Conservation (phyloP, 2,888 invertebrate genomes). For the Gryllus longicercus region DNA sequence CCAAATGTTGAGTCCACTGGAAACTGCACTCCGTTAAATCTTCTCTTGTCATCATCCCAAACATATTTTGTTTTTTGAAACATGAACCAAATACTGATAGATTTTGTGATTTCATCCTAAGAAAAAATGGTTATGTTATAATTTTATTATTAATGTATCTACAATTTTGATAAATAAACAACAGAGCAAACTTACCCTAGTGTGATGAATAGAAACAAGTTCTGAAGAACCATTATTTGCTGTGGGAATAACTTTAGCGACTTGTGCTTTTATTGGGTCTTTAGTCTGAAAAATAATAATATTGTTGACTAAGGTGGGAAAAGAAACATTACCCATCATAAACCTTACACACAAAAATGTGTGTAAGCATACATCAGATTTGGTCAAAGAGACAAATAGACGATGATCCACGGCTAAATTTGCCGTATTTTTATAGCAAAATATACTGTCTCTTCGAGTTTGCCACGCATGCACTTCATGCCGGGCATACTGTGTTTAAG, state of each 20-base stretch:
- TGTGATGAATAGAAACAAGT: constrained; percentile 73
- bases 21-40: constrained; percentile 79
- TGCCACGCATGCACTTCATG: no score
- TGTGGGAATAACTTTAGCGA: constrained; percentile 93
- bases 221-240: constrained; percentile 97
- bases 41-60: constrained; percentile 78
- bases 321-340: no score
- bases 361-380: no score
- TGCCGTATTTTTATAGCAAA: no score
- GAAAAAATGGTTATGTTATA: constrained; percentile 26
- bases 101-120: constrained; percentile 50
- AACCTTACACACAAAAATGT: no score
- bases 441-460: no score
- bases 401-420: no score
- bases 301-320: no score
- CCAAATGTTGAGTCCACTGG: constrained; percentile 70
- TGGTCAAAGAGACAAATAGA: no score
- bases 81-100: constrained; percentile 75
- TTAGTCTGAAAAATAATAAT: constrained; percentile 58
- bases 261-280: constrained; percentile 70
- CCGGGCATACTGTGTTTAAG: no score
- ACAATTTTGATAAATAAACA: background rate
- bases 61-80: constrained; percentile 98
- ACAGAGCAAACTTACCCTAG: constrained; percentile 53
- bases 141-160: constrained; percentile 1